phyloP scores from a whole-genome alignment of 64 coral and sea anemone species.

The Orbicella faveolata region DNA sequence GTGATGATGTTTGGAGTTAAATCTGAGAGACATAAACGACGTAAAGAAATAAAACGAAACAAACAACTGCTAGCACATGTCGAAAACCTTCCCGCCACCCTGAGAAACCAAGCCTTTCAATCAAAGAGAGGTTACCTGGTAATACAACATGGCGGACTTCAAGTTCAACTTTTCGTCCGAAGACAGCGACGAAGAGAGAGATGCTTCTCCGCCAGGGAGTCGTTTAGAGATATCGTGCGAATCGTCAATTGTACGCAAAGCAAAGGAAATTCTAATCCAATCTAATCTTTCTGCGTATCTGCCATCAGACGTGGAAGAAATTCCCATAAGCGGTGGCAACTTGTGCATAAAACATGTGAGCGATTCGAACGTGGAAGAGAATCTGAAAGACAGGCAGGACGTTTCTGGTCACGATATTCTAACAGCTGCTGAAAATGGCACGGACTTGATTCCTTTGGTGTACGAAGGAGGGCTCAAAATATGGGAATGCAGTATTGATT shows the following conservation, averaged over 20 bases:
- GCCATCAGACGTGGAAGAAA: slow-evolving; percentile 1
- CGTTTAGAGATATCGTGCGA: neutral
- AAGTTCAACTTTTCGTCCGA: slow-evolving; percentile 17
- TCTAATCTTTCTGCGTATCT: neutral
- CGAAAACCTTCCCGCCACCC: neutral
- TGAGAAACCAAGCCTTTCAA: neutral
- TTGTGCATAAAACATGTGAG: slow-evolving; percentile 2
- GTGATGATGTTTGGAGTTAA: neutral
- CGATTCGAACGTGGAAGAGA: neutral
- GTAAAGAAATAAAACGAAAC: neutral
- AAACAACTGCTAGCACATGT: neutral
- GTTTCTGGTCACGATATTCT: slow-evolving; percentile 12
- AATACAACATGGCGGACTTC: slow-evolving; percentile 33
- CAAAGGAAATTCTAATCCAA: slow-evolving; percentile 24
- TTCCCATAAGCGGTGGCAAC: neutral
- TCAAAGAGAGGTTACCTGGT: neutral
- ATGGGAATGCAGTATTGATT: slow-evolving; percentile 94
- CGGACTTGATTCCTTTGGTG: slow-evolving; percentile 83
- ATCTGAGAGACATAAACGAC: neutral
- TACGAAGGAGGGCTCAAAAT: slow-evolving; percentile 97
- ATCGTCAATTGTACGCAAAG: neutral
- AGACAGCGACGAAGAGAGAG: neutral
- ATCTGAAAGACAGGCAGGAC: neutral
- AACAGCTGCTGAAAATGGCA: slow-evolving; percentile 54
- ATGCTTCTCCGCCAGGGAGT: neutral